Percentiles rank a stretch among this genome's conserved stretches.
These are phyloP conservation scores for Drosophila pegasa DNA, from an alignment of 2,888 invertebrate genomes.

Conservation along the genomic window DNA sequence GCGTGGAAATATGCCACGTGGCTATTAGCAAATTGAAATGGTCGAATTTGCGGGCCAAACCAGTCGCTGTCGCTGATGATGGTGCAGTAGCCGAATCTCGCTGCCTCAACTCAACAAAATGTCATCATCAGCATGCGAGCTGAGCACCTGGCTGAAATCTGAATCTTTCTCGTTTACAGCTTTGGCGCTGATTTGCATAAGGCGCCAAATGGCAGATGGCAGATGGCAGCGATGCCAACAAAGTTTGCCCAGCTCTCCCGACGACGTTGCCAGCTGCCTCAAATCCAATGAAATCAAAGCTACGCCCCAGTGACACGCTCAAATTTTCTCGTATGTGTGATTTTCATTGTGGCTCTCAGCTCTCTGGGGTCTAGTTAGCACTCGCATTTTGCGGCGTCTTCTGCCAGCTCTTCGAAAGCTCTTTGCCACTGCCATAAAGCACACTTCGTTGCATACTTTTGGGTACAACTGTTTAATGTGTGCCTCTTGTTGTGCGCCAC, in stretches of 20 bases:
- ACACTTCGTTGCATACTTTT: conserved; percentile 24
- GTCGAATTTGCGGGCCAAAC: conserved; percentile 47
- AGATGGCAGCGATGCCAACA: conserved; percentile 54
- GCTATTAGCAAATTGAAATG: conserved; percentile 72
- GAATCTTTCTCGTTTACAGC: conserved; percentile 25
- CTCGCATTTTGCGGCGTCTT: conserved; percentile 34
- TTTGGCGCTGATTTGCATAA: conserved; percentile 64
- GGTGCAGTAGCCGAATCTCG: conserved; percentile 33
- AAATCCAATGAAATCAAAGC: conserved; percentile 60
- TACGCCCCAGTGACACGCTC: conserved; percentile 24
- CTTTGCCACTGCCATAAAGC: conserved; percentile 12
- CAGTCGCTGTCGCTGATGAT: conserved; percentile 27
- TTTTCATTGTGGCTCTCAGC: conserved; percentile 54
- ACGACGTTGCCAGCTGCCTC: conserved; percentile 24
- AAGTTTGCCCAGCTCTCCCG: conserved; percentile 43
- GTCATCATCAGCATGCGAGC: conserved; percentile 51
- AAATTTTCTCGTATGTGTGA: conserved; percentile 50
- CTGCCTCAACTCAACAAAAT: conserved; percentile 32
- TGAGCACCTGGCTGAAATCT: conserved; percentile 38
- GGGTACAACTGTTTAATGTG: conserved; percentile 10
- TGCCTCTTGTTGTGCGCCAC: neutral
- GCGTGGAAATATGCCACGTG: conserved; percentile 69
- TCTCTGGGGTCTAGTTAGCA: conserved; percentile 69
- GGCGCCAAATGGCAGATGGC: conserved; percentile 38
- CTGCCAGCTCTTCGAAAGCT: conserved; percentile 10